A percentile compares a stretch with the other conserved stretches of the same genome.
Conservation (phyloP, 1,140 invertebrate species). For the Stenopsyche tienmushanensis region DNA sequence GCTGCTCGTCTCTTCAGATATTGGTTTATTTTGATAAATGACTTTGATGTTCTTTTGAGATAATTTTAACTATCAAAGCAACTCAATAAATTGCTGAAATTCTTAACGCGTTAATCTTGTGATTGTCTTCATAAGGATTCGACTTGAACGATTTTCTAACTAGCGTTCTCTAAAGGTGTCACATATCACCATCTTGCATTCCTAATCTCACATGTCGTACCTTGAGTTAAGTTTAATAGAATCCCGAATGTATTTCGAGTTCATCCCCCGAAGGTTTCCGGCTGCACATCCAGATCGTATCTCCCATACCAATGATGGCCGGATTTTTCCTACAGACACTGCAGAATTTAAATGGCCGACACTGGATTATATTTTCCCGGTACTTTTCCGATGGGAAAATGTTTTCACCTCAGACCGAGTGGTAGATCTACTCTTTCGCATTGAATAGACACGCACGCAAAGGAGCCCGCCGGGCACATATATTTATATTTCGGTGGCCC, state of each 20-base stretch:
- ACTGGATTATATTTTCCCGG: conserved; percentile 21
- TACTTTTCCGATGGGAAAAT: not conserved
- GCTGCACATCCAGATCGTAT: not conserved
- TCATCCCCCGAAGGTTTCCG: not conserved
- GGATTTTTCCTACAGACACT: conserved; percentile 12
- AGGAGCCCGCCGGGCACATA: not conserved
- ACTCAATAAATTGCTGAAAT: too few species aligned
- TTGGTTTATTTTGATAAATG: too few species aligned
- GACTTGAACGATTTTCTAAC: not conserved
- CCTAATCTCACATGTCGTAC: too few species aligned
- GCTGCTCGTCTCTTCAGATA: too few species aligned
- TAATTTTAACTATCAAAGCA: too few species aligned
- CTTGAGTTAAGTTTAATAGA: too few species aligned
- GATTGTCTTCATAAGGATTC: too few species aligned
- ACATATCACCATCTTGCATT: too few species aligned
- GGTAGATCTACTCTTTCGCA: conserved; percentile 16
- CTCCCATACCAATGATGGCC: conserved; percentile 2
- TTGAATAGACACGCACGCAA: conserved; percentile 18
- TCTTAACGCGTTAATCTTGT: not conserved
- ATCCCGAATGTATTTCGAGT: too few species aligned
- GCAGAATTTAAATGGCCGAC: conserved; percentile 14
- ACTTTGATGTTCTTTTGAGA: too few species aligned
- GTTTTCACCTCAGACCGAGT: conserved; percentile 16
- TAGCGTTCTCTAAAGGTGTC: not conserved
- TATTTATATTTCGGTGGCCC: not conserved